Evolutionary conservation across 2,888 invertebrate genomes (phyloP), one percentile per base, ranked within the genome.

Genomic region (Tenthredo amoena): DNA sequence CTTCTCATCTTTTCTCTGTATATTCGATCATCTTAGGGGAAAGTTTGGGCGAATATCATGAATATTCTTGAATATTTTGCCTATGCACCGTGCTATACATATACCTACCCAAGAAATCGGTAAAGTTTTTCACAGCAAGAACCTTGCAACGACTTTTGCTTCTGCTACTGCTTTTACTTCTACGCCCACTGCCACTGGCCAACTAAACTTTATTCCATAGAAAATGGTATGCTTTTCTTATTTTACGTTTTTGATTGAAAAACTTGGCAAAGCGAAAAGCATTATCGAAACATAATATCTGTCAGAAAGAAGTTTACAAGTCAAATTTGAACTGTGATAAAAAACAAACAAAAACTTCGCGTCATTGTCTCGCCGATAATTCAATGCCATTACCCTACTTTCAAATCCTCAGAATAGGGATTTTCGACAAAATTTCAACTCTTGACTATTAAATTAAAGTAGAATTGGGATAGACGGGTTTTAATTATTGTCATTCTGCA

Each of bases 181-280:
- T 12, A 62, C 55, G n/a, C 55, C 55, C n/a, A 55, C 7, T 55
- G 55, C 55, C 7, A 10, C 18, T 34, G 77, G 50, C 18, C n/a
- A 34, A 50, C 55, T 55, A 5, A 77, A 77, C 77, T 31, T 55
- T 77, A 77, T 50, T 55, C 77, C 77, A 77, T 34, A 55, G 55
- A 34, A 77, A 26, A 50, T 55, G 12, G 55, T 9, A 34, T 37
- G 18, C 4, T 18, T 7, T 7, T 77, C n/a, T 55, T 77, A 55
- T 77, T 77, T 77, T 31, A 6, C n/a, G 31, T 55, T 77, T 34
- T 26, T 2, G 43, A 76, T 71, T 37, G 71, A 71, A 71, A 37
- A 71, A 71, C 71, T 71, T 76, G 50, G 31, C 31, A 37, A 10
- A 71, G 18, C 37, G 47, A 34, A 50, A 76, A n/a, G 15, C 55